Percentiles rank a stretch among this genome's conserved stretches.
These are phyloP conservation scores for Teleogryllus occipitalis DNA, from an alignment of 1,140 invertebrate genomes.

Conservation along the genomic window DNA sequence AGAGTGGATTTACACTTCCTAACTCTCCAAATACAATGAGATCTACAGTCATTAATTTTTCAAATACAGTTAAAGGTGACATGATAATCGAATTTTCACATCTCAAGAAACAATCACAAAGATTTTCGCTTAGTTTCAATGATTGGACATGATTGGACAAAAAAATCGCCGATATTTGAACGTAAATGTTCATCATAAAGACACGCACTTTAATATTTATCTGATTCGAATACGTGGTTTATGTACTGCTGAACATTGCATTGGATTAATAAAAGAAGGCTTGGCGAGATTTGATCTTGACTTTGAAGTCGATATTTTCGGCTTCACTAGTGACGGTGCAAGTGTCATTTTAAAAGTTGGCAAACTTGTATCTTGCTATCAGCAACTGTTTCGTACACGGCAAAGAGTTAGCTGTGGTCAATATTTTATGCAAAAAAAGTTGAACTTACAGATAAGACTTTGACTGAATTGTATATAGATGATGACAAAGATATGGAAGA, in stretches of 20 bases:
- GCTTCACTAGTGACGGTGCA: slow-evolving; percentile 21
- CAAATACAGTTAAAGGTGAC: slow-evolving; percentile 23
- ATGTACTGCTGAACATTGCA: no score
- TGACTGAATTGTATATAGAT: no score
- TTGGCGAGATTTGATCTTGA: slow-evolving; percentile 2
- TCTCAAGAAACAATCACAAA: slow-evolving; percentile 25
- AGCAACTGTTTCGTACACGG: slow-evolving; percentile 25
- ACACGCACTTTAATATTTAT: no score
- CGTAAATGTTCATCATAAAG: no score
- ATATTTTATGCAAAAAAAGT: no score
- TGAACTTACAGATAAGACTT: no score
- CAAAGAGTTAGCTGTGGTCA: slow-evolving; percentile 15
- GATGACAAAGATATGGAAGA: no score
- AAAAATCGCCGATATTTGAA: no score
- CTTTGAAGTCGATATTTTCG: no score
- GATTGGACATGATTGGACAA: slow-evolving; percentile 28
- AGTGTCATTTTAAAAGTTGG: slow-evolving; percentile 26
- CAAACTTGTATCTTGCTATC: slow-evolving; percentile 21
- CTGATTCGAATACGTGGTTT: no score
- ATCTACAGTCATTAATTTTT: slow-evolving; percentile 24
- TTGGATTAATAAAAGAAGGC: slow-evolving; percentile 20
- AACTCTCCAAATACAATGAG: slow-evolving; percentile 27
- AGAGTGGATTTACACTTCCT: slow-evolving; percentile 24
- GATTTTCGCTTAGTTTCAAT: slow-evolving; percentile 28
- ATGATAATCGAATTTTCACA: slow-evolving; percentile 7